Percentiles rank a stretch among this genome's conserved stretches.
These are phyloP conservation scores for Cephus rjabovi DNA, from an alignment of 2,888 invertebrate genomes.

Conservation along the genomic window DNA sequence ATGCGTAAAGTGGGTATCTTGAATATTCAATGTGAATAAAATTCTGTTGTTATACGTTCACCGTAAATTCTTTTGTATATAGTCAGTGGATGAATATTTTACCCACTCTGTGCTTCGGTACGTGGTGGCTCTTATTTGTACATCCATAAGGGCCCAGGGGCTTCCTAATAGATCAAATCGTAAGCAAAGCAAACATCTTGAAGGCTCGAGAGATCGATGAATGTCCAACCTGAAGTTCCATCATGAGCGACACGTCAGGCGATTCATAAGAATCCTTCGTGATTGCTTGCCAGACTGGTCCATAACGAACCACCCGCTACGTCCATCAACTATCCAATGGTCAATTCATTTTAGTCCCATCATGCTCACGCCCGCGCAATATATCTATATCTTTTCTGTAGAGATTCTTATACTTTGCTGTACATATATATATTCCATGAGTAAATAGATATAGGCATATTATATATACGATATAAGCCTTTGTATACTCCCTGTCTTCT, in stretches of 20 bases:
- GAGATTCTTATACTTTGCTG: background rate
- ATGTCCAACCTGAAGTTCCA: slow-evolving; percentile 51
- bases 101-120: background rate
- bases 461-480: background rate
- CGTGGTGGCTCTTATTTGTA: slow-evolving; percentile 4
- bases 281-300: slow-evolving; percentile 55
- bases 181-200: slow-evolving; percentile 47
- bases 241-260: slow-evolving; percentile 64
- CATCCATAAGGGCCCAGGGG: slow-evolving; percentile 14
- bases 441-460: background rate
- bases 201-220: slow-evolving; percentile 58
- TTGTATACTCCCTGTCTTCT: background rate
- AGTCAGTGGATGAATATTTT: no score
- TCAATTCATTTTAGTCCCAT: slow-evolving; percentile 51
- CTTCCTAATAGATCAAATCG: slow-evolving; percentile 21
- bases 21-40: background rate
- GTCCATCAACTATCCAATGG: slow-evolving; percentile 60
- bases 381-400: background rate
- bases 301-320: slow-evolving; percentile 63
- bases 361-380: background rate
- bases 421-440: slow-evolving; percentile 14
- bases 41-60: background rate
- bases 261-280: slow-evolving; percentile 59
- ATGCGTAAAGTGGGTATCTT: background rate
- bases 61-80: no score